Evolutionary conservation across 2,113 vertebrate species (phyloP), one percentile per base, ranked within the genome.

Genomic region (Hipposideros armiger): DNA sequence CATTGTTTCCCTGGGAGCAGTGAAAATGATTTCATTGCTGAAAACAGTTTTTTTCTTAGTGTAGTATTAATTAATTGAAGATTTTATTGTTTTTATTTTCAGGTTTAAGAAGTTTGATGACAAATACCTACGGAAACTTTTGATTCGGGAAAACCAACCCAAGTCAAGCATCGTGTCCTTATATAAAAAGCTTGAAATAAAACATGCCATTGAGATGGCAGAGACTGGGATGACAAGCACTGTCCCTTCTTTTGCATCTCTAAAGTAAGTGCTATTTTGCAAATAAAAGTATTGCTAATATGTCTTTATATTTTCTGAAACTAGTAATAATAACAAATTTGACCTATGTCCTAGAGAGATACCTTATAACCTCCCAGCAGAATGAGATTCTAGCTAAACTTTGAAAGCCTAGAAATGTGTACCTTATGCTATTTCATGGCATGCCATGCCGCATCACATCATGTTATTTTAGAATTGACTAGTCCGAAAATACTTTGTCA

Each of bases 31-130:
- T 82, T 78, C 56, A 56, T n/a, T 77, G 28, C 36, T 74, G 3
- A 67, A 88, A 72, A 16, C 58, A 45, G 62, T 36, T 74, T 56
- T 67, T 72, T 67, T 67, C 17, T 70, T 67, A 22, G 2, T 66
- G 10, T 32, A 17, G 1, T 45, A 45, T 22, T 93, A 70, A 32
- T 36, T 94, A 22, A 92, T 40, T 74, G 22, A 60, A 74, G 52
- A 4, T 84, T 80, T 90, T 10, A 36, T 47, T 87, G 89, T 69
- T 8, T 80, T 97, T 67, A 73, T 64, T 91, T 40, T 80, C 92
- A 99, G 99, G 94, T 99, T 99, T 94, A 99, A 99, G 97, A 99
- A 99, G 90, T 99, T 99, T 97, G 99, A 99, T 98, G 98, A 99
- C 95, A 98, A 97, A 72, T 97, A 99, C 82, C 96, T 99, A 83